phyloP scores from a whole-genome alignment of 2,888 invertebrate genomes.

The Acleris laterana region DNA sequence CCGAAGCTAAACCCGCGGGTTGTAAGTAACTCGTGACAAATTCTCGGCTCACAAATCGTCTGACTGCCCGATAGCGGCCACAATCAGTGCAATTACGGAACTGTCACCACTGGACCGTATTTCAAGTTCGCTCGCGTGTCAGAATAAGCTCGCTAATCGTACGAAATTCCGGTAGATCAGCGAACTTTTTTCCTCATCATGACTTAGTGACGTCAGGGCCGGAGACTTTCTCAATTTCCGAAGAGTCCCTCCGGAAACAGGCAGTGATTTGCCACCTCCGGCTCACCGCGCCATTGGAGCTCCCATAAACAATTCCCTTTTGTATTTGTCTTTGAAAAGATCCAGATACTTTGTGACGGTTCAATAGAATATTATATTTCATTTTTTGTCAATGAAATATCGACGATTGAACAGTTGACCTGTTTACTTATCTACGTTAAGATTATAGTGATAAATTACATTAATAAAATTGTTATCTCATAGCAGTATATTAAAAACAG shows the following conservation, averaged over 20 bases:
- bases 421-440: constrained; percentile 9
- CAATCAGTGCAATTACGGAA: constrained; percentile 27
- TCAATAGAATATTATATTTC: constrained; percentile 38
- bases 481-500: no score
- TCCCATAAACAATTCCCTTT: constrained; percentile 52
- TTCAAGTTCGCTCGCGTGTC: constrained; percentile 13
- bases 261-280: constrained; percentile 70
- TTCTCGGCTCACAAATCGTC: not conserved
- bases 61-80: constrained; percentile 8
- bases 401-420: constrained; percentile 22
- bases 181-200: constrained; percentile 49
- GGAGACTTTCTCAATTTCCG: constrained; percentile 69
- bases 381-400: constrained; percentile 36
- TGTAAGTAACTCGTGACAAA: not conserved
- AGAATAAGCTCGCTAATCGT: constrained; percentile 29
- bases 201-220: constrained; percentile 50
- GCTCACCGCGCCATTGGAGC: constrained; percentile 52
- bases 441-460: not conserved
- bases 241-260: constrained; percentile 62
- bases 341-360: constrained; percentile 37
- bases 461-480: no score
- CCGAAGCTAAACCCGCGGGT: not conserved
- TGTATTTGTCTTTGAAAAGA: constrained; percentile 44
- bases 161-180: constrained; percentile 49
- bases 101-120: constrained; percentile 12